Evolutionary conservation across 2,797 vertebrate genomes (phyloP), one percentile per base, ranked within the genome.

Genomic region (Carduelis carduelis): DNA sequence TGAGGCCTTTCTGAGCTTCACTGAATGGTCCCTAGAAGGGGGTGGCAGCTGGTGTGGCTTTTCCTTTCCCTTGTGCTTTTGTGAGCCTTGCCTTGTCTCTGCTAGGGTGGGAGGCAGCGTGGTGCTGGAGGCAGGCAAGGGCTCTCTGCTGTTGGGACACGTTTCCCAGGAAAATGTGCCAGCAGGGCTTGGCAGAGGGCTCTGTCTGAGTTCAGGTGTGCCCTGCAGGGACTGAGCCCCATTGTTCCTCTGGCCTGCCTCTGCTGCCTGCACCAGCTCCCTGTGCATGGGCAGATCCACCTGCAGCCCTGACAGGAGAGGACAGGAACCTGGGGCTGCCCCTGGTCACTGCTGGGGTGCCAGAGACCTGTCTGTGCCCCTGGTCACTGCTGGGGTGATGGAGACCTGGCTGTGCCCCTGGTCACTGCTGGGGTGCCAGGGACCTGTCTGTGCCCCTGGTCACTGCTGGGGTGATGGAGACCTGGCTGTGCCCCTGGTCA

Each of bases 201-300:
- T 46, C 35, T 49, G 47, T 23, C 0, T 2, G 43, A 19, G 27
- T 9, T 52, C 35, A 20, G 47, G 43, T 37, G 14, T 52, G 37
- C 41, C 61, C 37, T 16, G 50, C 1, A 5, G 32, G 2, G 12
- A 13, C 52, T 1, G 3, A 74, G 37, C 56, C 64, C 0, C 0
- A 0, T 12, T 50, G 55, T 27, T 83, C 27, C 28, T 34, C 14
- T 72, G 74, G 65, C 26, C 28, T 52, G 28, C 41, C 41, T 43
- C 24, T 55, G 32, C 37, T 83, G 46, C 68, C 65, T 59, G 28
- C 57, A 14, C 9, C 2, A 4, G n/a, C 68, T 60, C 53, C 2
- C 89, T 41, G 43, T n/a, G 7, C 8, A 6, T 1, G 6, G 75
- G 30, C 19, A 44, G 43, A 83, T 63, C 55, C 28, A 41, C 41